phyloP scores from a whole-genome alignment of 2,113 vertebrate genomes.

The Oryzias curvinotus region DNA sequence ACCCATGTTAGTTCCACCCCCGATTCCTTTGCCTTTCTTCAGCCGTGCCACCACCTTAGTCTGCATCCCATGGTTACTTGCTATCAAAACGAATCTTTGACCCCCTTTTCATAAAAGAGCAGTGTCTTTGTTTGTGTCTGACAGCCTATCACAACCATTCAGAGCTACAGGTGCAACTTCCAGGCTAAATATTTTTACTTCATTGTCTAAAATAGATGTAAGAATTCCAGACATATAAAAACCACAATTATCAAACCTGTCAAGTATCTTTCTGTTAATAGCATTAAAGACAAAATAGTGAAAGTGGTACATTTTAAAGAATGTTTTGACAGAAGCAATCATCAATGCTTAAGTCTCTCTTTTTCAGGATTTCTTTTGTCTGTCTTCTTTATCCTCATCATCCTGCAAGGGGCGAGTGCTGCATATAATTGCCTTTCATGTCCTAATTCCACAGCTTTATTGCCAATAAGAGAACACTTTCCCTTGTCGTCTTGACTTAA shows the following conservation, averaged over 20 bases:
- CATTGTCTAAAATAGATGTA: constrained; percentile 36
- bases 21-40: constrained; percentile 33
- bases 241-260: constrained; percentile 31
- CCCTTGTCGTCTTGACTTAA: constrained; percentile 59
- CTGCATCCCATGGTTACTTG: constrained; percentile 23
- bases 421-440: constrained; percentile 53
- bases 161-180: constrained; percentile 66
- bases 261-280: constrained; percentile 26
- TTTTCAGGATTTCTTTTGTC: constrained; percentile 47
- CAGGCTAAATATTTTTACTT: constrained; percentile 29
- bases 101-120: constrained; percentile 14
- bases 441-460: constrained; percentile 52
- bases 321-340: constrained; percentile 43
- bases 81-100: constrained; percentile 49
- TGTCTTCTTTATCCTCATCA: constrained; percentile 45
- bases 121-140: constrained; percentile 60
- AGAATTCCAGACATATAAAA: constrained; percentile 2
- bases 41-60: constrained; percentile 37
- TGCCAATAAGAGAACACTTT: constrained; percentile 51
- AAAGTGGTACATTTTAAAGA: constrained; percentile 39
- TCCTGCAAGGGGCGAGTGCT: constrained; percentile 42
- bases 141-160: constrained; percentile 50
- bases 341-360: constrained; percentile 31
- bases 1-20: constrained; percentile 77
- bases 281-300: constrained; percentile 33